Conservation (phyloP, 1,140 invertebrate species). For the Leptinotarsa defecta region DNA sequence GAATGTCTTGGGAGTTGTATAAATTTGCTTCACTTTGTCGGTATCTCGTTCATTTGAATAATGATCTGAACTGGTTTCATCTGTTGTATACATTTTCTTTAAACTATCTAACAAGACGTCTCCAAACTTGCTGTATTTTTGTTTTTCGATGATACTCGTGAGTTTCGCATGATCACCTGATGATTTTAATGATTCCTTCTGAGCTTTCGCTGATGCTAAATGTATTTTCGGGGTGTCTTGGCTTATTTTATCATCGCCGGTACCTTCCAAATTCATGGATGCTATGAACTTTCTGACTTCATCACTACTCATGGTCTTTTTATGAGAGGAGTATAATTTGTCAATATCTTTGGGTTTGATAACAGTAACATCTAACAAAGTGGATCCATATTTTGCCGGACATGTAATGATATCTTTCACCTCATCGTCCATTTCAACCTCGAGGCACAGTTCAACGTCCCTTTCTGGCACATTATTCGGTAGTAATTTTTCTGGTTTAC, state of each 20-base stretch:
- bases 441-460: constrained; percentile 41
- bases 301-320: constrained; percentile 37
- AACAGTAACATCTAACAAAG: constrained; percentile 44
- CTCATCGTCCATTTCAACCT: constrained; percentile 45
- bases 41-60: not conserved
- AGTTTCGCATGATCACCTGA: not conserved
- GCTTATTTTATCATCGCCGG: not conserved
- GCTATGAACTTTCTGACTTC: constrained; percentile 41
- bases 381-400: constrained; percentile 39
- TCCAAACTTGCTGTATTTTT: not conserved
- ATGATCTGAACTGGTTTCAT: constrained; percentile 1
- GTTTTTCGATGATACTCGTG: not conserved
- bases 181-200: not conserved
- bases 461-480: constrained; percentile 36
- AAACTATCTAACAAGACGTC: not conserved
- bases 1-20: constrained; percentile 36
- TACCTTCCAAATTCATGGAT: constrained; percentile 36
- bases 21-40: constrained; percentile 36
- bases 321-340: constrained; percentile 34
- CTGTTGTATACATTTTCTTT: not conserved
- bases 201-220: not conserved
- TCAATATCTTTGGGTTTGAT: constrained; percentile 42
- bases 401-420: constrained; percentile 40
- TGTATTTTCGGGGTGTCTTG: not conserved
- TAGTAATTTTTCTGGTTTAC: constrained; percentile 31